These are phyloP conservation scores for Drosophila gaucha DNA, from an alignment of 2,888 invertebrate genomes.

Conservation along the genomic window DNA sequence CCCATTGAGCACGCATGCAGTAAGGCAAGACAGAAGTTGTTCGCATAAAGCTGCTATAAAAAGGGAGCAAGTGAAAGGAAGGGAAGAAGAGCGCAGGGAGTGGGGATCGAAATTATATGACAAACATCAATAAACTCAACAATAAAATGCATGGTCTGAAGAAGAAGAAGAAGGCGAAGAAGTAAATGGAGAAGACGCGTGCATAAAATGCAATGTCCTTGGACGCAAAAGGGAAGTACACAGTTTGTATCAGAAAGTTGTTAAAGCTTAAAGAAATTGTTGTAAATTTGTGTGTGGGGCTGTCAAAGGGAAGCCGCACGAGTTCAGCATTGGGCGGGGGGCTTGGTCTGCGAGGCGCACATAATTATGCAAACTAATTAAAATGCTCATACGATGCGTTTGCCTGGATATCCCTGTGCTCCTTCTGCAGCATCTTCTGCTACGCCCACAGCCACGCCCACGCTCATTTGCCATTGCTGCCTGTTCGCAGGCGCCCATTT, in stretches of 20 bases:
- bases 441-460: not conserved
- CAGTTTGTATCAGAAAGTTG: slow-evolving; percentile 70
- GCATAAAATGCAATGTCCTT: slow-evolving; percentile 61
- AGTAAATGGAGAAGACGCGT: slow-evolving; percentile 17
- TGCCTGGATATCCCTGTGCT: slow-evolving; percentile 30
- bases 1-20: slow-evolving; percentile 47
- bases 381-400: slow-evolving; percentile 78
- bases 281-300: slow-evolving; percentile 46
- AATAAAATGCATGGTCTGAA: slow-evolving; percentile 57
- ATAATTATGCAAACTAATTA: slow-evolving; percentile 81
- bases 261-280: slow-evolving; percentile 55
- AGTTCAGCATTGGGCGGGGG: not conserved
- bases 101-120: slow-evolving; percentile 44
- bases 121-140: slow-evolving; percentile 72
- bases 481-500: slow-evolving; percentile 70
- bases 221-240: slow-evolving; percentile 36
- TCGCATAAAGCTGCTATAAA: slow-evolving; percentile 46
- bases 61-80: slow-evolving; percentile 2
- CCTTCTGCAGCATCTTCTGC: slow-evolving; percentile 8
- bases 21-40: not conserved
- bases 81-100: not conserved
- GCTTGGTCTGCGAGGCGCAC: slow-evolving; percentile 38
- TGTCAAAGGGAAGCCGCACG: slow-evolving; percentile 44
- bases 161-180: not conserved
- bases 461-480: slow-evolving; percentile 33